Evolutionary conservation across 2,888 invertebrate genomes (phyloP).

Genomic region (Diarsia dahlii): DNA sequence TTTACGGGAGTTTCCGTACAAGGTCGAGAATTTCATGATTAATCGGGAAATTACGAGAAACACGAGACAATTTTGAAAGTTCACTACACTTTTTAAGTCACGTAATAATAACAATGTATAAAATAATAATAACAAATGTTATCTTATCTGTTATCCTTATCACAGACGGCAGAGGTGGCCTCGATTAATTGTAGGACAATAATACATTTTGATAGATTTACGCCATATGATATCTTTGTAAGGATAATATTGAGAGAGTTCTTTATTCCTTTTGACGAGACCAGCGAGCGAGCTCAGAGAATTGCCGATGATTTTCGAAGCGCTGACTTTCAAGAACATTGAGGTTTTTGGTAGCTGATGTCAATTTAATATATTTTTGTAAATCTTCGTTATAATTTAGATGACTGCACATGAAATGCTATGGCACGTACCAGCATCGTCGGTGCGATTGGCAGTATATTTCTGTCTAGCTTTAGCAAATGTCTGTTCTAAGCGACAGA

Average conservation of each 20-base stretch:
- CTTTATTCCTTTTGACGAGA: not conserved
- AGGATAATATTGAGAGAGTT: slow-evolving; percentile 8
- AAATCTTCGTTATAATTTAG: not conserved
- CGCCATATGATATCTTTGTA: slow-evolving; percentile 6
- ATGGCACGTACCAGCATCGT: not conserved
- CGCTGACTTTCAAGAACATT: not conserved
- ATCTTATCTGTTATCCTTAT: slow-evolving; percentile 64
- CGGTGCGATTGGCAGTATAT: not conserved
- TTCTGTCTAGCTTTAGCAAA: not conserved
- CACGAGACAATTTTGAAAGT: slow-evolving; percentile 15
- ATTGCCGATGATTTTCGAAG: not conserved
- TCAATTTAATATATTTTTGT: not conserved
- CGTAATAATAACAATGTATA: slow-evolving; percentile 43
- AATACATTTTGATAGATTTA: slow-evolving; percentile 35
- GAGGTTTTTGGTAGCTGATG: not conserved
- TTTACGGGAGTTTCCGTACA: slow-evolving; percentile 53
- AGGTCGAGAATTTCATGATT: slow-evolving; percentile 51
- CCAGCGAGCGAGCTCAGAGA: not conserved
- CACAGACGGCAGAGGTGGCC: slow-evolving; percentile 52
- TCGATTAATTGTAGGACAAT: slow-evolving; percentile 51
- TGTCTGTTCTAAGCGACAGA: not conserved
- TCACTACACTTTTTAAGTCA: slow-evolving; percentile 26
- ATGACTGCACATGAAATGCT: not conserved
- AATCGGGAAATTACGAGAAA: slow-evolving; percentile 45
- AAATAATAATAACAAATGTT: slow-evolving; percentile 43